These are phyloP conservation scores for Dione vanillae DNA, from an alignment of 2,888 invertebrate species.

Conservation along the genomic window DNA sequence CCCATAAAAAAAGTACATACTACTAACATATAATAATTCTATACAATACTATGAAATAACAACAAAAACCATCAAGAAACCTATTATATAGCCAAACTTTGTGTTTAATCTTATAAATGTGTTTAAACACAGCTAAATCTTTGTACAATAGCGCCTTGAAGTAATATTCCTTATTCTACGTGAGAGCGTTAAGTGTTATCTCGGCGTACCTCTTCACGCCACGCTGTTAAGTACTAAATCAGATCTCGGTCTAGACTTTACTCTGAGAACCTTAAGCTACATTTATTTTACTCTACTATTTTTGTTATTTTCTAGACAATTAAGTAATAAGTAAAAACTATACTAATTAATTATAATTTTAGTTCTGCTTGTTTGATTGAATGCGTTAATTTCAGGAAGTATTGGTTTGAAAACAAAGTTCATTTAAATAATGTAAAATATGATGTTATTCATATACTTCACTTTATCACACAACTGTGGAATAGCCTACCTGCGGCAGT, in stretches of 20 bases:
- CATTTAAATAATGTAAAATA: no score
- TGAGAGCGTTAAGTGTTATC: constrained; percentile 17
- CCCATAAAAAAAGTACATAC: no score
- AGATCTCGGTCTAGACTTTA: constrained; percentile 5
- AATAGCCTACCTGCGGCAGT: no score
- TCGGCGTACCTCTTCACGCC: constrained; percentile 13
- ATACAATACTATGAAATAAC: no score
- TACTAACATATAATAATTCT: no score
- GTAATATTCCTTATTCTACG: constrained; percentile 14
- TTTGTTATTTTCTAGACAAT: background rate
- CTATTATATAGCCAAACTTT: background rate
- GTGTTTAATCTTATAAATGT: background rate
- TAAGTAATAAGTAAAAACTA: background rate
- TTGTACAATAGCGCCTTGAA: background rate
- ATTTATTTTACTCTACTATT: constrained; percentile 10
- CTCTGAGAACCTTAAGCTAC: background rate
- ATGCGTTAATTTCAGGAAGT: no score
- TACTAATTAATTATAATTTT: no score
- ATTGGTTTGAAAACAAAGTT: no score
- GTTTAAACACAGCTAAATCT: constrained; percentile 7
- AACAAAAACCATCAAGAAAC: background rate
- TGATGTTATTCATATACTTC: no score
- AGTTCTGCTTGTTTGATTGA: no score
- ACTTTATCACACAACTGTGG: no score
- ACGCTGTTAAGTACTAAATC: constrained; percentile 12